Percentiles rank a stretch among this genome's conserved stretches.
Evolutionary conservation across 2,888 invertebrate genomes (phyloP).

Genomic region (Glomeris marginata): DNA sequence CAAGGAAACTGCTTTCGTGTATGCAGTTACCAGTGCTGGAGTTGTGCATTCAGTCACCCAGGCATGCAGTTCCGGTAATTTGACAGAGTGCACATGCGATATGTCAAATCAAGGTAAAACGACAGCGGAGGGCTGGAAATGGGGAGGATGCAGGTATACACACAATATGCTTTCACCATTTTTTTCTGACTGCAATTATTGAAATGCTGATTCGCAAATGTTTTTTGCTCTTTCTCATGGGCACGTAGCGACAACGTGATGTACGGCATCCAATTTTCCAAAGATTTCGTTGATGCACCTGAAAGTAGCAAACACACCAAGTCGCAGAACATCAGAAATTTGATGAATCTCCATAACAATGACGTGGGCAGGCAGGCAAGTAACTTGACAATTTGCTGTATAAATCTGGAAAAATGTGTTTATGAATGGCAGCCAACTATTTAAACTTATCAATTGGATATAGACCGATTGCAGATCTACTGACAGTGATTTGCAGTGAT

Average conservation of each 20-base stretch:
- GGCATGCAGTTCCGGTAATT: slow-evolving; percentile 40
- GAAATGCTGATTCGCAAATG: background rate
- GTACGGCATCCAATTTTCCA: slow-evolving; percentile 39
- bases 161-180: background rate
- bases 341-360: slow-evolving; percentile 42
- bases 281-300: slow-evolving; percentile 40
- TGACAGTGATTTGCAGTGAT: too few species aligned
- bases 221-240: slow-evolving; percentile 6
- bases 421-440: too few species aligned
- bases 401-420: background rate
- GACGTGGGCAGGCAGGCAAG: slow-evolving; percentile 39
- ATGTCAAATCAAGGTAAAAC: slow-evolving; percentile 28
- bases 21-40: slow-evolving; percentile 41
- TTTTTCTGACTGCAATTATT: background rate
- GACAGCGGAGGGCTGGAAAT: slow-evolving; percentile 39
- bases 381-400: background rate
- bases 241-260: slow-evolving; percentile 39
- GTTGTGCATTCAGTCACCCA: slow-evolving; percentile 41
- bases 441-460: too few species aligned
- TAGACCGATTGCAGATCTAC: too few species aligned
- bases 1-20: slow-evolving; percentile 41
- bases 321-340: slow-evolving; percentile 33
- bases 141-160: slow-evolving; percentile 40
- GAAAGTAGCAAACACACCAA: slow-evolving; percentile 32
- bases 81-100: slow-evolving; percentile 42